phyloP scores from a whole-genome alignment of 2,113 vertebrate species.

The Aspiorhynchus laticeps region DNA sequence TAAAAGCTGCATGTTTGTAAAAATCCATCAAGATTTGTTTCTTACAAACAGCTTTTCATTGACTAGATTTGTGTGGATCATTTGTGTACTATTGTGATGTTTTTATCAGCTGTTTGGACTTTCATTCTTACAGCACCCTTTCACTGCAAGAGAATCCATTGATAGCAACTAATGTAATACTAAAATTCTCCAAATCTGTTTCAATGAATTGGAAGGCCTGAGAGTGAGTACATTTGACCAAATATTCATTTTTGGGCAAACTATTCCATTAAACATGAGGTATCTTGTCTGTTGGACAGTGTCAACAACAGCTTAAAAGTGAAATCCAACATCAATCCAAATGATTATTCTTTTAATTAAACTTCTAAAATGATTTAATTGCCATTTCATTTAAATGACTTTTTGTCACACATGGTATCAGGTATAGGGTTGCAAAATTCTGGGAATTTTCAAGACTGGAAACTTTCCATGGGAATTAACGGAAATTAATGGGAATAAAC shows the following conservation, averaged over 20 bases:
- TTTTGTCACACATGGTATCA: not conserved
- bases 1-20: no score
- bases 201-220: not conserved
- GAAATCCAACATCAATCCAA: not conserved
- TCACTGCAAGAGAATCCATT: not conserved
- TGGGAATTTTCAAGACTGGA: no score
- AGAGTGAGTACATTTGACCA: not conserved
- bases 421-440: no score
- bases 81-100: not conserved
- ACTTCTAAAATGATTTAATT: not conserved
- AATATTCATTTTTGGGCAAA: not conserved
- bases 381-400: not conserved
- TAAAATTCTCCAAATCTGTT: not conserved
- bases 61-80: not conserved
- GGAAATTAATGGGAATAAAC: no score
- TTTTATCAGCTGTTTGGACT: not conserved
- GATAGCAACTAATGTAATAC: no score
- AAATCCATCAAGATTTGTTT: no score
- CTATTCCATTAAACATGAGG: not conserved
- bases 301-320: not conserved
- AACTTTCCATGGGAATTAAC: no score
- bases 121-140: not conserved
- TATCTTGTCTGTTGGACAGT: not conserved
- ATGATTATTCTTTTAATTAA: not conserved
- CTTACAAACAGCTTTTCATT: no score